Conservation (phyloP, 2,888 invertebrate genomes). For the Carabus problematicus region DNA sequence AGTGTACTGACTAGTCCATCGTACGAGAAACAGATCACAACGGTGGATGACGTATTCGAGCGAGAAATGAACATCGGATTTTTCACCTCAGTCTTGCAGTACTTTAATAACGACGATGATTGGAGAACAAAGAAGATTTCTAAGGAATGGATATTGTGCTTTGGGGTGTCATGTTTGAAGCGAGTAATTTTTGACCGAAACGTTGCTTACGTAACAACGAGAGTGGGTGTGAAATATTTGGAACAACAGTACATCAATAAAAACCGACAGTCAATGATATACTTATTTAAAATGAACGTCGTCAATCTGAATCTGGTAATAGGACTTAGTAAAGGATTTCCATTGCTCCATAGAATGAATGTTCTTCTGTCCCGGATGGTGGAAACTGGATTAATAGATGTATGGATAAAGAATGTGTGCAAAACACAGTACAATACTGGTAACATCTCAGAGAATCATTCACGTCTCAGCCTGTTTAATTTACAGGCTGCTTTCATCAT, state of each 20-base stretch:
- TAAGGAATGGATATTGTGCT: slow-evolving; percentile 20
- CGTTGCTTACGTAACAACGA: slow-evolving; percentile 25
- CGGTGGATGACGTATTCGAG: slow-evolving; percentile 48
- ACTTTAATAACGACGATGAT: slow-evolving; percentile 45
- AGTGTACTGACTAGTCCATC: slow-evolving; percentile 49
- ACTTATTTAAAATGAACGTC: slow-evolving; percentile 14
- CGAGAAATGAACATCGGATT: slow-evolving; percentile 49
- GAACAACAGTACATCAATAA: slow-evolving; percentile 32
- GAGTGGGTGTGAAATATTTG: slow-evolving; percentile 13
- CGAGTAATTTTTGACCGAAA: slow-evolving; percentile 45
- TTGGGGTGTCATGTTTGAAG: slow-evolving; percentile 12
- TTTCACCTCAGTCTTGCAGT: slow-evolving; percentile 46
- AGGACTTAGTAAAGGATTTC: slow-evolving; percentile 15
- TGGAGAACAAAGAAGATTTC: slow-evolving; percentile 41
- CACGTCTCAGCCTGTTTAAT: slow-evolving; percentile 70
- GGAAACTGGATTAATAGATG: neutral
- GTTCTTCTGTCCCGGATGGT: neutral
- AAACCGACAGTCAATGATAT: neutral
- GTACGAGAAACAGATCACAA: slow-evolving; percentile 49
- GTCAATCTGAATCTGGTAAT: slow-evolving; percentile 9
- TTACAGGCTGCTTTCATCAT: slow-evolving; percentile 3
- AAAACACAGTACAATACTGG: slow-evolving; percentile 50
- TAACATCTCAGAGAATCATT: slow-evolving; percentile 83
- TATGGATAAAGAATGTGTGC: neutral
- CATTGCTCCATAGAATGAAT: slow-evolving; percentile 2